A percentile compares a stretch with the other conserved stretches of the same genome.
phyloP scores from a whole-genome alignment of 2,797 vertebrate genomes.

The Mareca strepera region DNA sequence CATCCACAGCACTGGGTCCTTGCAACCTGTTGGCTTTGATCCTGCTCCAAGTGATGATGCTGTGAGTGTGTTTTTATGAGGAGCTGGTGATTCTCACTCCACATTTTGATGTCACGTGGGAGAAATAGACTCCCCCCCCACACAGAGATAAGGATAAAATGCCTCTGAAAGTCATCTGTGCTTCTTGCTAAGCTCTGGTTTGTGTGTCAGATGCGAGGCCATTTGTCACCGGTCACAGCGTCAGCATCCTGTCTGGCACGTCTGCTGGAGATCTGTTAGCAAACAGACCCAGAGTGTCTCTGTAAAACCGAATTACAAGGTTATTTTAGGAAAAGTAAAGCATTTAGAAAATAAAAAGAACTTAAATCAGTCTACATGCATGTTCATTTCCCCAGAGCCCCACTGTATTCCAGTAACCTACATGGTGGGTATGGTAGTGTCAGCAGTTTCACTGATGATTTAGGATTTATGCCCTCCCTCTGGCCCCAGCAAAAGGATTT shows the following conservation, averaged over 20 bases:
- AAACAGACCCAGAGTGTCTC: fast-evolving
- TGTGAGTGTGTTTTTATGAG: background rate
- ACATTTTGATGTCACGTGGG: fast-evolving
- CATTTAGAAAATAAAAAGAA: background rate
- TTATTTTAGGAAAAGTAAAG: background rate
- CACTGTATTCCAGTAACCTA: fast-evolving
- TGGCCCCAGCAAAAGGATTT: background rate
- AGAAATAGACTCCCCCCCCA: background rate
- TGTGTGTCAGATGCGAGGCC: fast-evolving
- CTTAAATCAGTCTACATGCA: fast-evolving
- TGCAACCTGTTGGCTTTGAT: background rate
- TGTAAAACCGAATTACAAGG: fast-evolving
- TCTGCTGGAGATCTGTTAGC: background rate
- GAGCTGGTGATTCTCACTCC: background rate
- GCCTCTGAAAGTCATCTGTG: background rate
- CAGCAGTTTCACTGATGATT: too few species aligned
- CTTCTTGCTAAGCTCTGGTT: too few species aligned
- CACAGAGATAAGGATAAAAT: background rate
- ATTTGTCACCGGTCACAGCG: background rate
- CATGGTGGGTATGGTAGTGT: too few species aligned
- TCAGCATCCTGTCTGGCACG: too few species aligned
- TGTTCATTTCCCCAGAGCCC: background rate
- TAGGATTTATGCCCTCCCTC: too few species aligned
- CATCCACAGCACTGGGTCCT: background rate
- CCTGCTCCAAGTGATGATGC: background rate